phyloP scores from a whole-genome alignment of 2,113 vertebrate species.

The Oreochromis aureus region DNA sequence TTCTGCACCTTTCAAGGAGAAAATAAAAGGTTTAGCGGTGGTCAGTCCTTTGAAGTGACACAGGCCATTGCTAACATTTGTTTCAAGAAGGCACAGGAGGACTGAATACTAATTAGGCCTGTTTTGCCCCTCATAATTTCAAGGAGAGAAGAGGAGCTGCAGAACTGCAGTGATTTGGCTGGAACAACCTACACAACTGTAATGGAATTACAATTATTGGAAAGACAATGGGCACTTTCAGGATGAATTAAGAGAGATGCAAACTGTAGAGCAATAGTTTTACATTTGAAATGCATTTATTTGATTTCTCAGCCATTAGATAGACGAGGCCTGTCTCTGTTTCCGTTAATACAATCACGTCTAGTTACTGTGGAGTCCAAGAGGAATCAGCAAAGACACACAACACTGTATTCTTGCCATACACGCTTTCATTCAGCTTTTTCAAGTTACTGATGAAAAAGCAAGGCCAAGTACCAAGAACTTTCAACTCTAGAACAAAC shows the following conservation, averaged over 20 bases:
- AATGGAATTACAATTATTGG: background rate
- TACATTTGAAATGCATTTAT: background rate
- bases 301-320: background rate
- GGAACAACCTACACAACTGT: background rate
- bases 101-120: background rate
- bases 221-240: background rate
- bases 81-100: background rate
- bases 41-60: conserved; percentile 37
- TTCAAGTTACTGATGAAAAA: background rate
- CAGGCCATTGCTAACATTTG: background rate
- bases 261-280: background rate
- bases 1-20: conserved; percentile 1
- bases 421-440: background rate
- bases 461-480: background rate
- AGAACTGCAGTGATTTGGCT: background rate
- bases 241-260: background rate
- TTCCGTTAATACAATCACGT: background rate
- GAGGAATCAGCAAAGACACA: background rate
- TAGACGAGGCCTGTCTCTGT: background rate
- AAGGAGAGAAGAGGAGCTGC: background rate
- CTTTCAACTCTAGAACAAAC: background rate
- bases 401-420: background rate
- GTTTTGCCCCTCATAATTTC: background rate
- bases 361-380: background rate
- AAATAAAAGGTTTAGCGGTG: conserved; percentile 25